Conservation (phyloP, 1,140 invertebrate species). For the Drosophila nannoptera region DNA sequence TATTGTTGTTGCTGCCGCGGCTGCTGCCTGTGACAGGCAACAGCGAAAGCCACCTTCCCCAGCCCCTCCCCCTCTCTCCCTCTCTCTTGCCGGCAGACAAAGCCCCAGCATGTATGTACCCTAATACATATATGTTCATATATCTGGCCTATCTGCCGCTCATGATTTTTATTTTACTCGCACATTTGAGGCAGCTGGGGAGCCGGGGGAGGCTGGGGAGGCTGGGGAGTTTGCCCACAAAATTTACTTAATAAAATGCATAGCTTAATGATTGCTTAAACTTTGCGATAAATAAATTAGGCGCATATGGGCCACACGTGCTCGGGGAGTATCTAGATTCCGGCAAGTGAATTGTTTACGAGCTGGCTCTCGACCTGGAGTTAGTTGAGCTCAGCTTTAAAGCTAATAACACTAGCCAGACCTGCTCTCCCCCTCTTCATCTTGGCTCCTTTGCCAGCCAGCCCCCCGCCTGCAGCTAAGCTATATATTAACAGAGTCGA, state of each 20-base stretch:
- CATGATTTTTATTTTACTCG: slow-evolving; percentile 71
- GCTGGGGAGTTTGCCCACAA: slow-evolving; percentile 6
- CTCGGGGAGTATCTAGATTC: neutral
- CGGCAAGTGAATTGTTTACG: neutral
- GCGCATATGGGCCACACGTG: slow-evolving; percentile 12
- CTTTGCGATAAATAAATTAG: slow-evolving; percentile 18
- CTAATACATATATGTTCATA: neutral
- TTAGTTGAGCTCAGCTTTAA: no score
- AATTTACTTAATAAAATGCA: slow-evolving; percentile 33
- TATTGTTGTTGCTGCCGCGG: slow-evolving; percentile 46
- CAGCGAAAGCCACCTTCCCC: slow-evolving; percentile 24
- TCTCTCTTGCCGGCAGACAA: neutral
- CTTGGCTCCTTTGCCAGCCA: no score
- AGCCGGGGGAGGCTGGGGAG: neutral
- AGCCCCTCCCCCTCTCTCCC: neutral
- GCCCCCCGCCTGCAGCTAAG: no score
- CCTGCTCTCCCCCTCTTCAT: no score
- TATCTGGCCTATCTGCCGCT: slow-evolving; percentile 14
- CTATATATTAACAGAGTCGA: slow-evolving; percentile 27
- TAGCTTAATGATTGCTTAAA: slow-evolving; percentile 25
- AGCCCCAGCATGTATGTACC: neutral
- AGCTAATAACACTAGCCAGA: no score
- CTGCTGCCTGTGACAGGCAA: slow-evolving; percentile 32
- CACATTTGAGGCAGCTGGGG: slow-evolving; percentile 56
- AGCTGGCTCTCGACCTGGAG: no score